These are phyloP conservation scores for Hyperopisus bebe DNA, from an alignment of 2,113 vertebrate genomes.

Conservation along the genomic window DNA sequence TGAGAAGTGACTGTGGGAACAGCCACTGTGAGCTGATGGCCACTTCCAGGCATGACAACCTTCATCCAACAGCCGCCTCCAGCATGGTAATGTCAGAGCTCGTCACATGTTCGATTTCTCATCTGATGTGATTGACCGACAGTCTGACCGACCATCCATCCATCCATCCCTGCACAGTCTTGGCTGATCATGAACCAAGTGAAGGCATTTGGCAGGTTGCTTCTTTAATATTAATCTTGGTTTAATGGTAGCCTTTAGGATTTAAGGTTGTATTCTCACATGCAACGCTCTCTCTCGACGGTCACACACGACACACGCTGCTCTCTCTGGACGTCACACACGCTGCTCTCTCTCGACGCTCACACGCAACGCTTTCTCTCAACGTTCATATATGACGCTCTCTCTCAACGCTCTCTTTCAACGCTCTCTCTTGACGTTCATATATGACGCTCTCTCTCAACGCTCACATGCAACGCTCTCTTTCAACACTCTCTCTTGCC, in stretches of 20 bases:
- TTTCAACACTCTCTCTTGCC: neutral
- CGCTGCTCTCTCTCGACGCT: neutral
- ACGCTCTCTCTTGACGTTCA: neutral
- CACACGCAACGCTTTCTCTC: neutral
- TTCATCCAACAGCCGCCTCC: neutral
- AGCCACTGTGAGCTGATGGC: neutral
- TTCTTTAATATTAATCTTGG: neutral
- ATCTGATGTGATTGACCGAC: neutral
- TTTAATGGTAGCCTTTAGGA: neutral
- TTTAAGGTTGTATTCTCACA: neutral
- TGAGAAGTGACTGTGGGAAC: neutral
- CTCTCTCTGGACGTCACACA: neutral
- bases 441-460: neutral
- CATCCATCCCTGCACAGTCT: neutral
- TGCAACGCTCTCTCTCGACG: neutral
- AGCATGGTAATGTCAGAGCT: neutral
- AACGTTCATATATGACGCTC: too few species aligned
- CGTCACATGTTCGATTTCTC: neutral
- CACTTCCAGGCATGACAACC: neutral
- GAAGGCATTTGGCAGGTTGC: neutral
- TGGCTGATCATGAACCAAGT: neutral
- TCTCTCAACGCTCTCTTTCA: neutral
- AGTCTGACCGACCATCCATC: neutral
- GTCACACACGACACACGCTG: too few species aligned
- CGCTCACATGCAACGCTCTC: neutral